These are phyloP conservation scores for Myotis vivesi DNA, from an alignment of 2,797 vertebrate species.

Conservation along the genomic window DNA sequence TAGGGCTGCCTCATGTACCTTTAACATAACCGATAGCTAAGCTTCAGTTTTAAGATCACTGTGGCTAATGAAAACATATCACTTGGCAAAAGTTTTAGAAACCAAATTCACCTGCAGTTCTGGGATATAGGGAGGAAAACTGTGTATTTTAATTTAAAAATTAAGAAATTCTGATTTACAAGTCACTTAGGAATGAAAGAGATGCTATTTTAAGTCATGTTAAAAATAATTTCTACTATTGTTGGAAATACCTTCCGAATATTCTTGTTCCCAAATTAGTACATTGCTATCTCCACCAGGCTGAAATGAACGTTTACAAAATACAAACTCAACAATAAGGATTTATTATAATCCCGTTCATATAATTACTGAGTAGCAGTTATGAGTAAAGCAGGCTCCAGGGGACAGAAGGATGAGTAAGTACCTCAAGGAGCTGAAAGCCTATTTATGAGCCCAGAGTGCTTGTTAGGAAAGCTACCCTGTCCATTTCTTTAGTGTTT, in stretches of 20 bases:
- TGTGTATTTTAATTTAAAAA: conserved; percentile 29
- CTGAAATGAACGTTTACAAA: conserved; percentile 14
- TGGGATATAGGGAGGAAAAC: background rate
- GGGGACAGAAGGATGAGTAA: background rate
- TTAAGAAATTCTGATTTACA: conserved; percentile 12
- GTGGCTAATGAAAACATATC: conserved; percentile 40
- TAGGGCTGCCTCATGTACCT: conserved; percentile 51
- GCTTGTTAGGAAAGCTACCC: background rate
- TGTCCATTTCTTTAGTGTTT: background rate
- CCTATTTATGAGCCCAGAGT: background rate
- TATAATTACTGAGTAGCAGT: background rate
- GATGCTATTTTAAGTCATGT: background rate
- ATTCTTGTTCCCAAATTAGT: background rate
- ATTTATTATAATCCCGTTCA: background rate
- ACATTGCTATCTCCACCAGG: background rate
- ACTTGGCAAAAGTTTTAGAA: conserved; percentile 44
- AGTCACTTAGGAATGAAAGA: background rate
- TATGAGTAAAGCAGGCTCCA: background rate
- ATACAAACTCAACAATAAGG: background rate
- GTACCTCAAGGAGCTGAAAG: background rate
- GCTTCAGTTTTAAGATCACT: background rate
- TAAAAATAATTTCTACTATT: conserved; percentile 2
- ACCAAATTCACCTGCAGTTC: background rate
- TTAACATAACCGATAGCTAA: conserved; percentile 65
- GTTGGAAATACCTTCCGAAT: background rate